A percentile compares a stretch with the other conserved stretches of the same genome.
phyloP scores from a whole-genome alignment of 2,888 invertebrate species.

The Drosophila testacea region DNA sequence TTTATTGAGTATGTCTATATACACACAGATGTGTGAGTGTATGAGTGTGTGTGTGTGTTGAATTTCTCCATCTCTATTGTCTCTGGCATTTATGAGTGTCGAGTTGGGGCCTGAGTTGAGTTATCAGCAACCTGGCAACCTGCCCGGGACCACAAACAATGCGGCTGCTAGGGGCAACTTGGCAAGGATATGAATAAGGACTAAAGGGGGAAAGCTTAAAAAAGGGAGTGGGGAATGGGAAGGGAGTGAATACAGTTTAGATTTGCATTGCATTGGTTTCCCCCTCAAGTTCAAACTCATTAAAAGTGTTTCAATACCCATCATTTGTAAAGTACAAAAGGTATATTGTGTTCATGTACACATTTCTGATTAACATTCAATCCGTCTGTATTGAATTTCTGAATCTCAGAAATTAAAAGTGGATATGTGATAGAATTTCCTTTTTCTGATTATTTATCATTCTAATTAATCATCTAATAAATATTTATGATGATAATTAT shows the following conservation, averaged over 20 bases:
- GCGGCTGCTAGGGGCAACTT: constrained; percentile 35
- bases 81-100: constrained; percentile 34
- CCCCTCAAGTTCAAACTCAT: constrained; percentile 50
- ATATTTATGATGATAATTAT: no score
- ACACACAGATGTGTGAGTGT: constrained; percentile 1
- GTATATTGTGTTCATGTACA: background rate
- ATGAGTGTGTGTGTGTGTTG: constrained; percentile 5
- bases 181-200: background rate
- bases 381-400: no score
- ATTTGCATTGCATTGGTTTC: constrained; percentile 23
- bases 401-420: no score
- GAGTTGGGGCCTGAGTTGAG: constrained; percentile 15
- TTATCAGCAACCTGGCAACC: constrained; percentile 41
- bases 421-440: no score
- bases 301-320: constrained; percentile 33
- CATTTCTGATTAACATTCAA: background rate
- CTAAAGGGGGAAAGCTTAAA: background rate
- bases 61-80: constrained; percentile 26
- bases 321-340: background rate
- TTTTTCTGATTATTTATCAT: no score
- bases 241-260: background rate
- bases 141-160: constrained; percentile 28
- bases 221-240: background rate
- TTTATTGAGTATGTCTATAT: constrained; percentile 5
- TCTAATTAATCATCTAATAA: no score